phyloP scores from a whole-genome alignment of 2,797 vertebrate genomes.

The Etheostoma nigrum region DNA sequence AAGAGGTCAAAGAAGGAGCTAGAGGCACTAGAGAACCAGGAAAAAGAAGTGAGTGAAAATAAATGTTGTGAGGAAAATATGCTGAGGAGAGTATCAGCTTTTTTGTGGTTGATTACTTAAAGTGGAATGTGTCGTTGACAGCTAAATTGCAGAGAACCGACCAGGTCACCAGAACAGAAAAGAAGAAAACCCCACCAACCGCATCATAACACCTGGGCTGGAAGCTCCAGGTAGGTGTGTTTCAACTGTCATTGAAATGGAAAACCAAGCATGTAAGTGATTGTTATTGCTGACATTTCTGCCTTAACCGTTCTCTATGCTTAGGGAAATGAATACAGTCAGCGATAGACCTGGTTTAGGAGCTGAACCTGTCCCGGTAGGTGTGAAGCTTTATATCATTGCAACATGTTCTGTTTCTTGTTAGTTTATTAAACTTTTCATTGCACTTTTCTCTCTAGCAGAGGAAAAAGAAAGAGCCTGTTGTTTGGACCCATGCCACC shows the following conservation, averaged over 20 bases:
- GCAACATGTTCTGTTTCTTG: neutral
- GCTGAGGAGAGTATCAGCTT: neutral
- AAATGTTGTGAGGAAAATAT: neutral
- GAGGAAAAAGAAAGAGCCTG: slow-evolving; percentile 87
- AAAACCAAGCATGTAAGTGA: neutral
- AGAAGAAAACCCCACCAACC: slow-evolving; percentile 80
- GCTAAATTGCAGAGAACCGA: slow-evolving; percentile 74
- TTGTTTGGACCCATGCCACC: slow-evolving; percentile 89
- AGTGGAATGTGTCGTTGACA: slow-evolving; percentile 42
- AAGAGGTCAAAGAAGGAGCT: slow-evolving; percentile 95
- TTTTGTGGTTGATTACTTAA: slow-evolving; percentile 1
- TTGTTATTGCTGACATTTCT: neutral
- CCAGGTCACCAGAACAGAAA: slow-evolving; percentile 82
- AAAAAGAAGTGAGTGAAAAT: slow-evolving; percentile 88
- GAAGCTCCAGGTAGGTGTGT: slow-evolving; percentile 79
- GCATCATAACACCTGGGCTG: slow-evolving; percentile 80
- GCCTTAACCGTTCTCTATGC: slow-evolving; percentile 1
- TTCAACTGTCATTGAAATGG: neutral
- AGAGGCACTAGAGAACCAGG: slow-evolving; percentile 94
- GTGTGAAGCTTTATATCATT: slow-evolving; percentile 24
- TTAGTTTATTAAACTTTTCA: neutral
- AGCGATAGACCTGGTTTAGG: slow-evolving; percentile 86
- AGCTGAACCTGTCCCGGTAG: slow-evolving; percentile 78
- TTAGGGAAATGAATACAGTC: slow-evolving; percentile 80
- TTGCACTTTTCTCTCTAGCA: slow-evolving; percentile 60